Conservation (phyloP, 2,797 vertebrate species). For the Chelon auratus region DNA sequence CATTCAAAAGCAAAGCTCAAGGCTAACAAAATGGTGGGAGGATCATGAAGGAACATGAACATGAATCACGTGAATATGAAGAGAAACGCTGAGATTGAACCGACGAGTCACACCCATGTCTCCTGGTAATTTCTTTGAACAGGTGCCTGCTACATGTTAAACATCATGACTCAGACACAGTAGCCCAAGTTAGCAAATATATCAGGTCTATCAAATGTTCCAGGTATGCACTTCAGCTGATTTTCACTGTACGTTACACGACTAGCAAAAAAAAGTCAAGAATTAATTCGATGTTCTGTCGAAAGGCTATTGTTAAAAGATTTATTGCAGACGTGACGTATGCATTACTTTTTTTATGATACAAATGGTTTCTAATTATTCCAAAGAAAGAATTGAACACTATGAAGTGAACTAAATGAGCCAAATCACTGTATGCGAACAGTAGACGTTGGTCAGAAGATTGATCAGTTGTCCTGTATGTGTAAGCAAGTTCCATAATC, state of each 20-base stretch:
- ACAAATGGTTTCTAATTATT: too few species aligned
- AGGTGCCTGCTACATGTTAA: slow-evolving; percentile 25
- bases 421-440: too few species aligned
- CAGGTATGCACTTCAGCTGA: slow-evolving; percentile 2
- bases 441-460: too few species aligned
- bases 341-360: too few species aligned
- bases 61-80: slow-evolving; percentile 7
- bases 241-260: background rate
- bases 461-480: background rate
- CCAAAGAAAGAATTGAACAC: too few species aligned
- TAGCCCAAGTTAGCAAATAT: slow-evolving; percentile 20
- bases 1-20: slow-evolving; percentile 1
- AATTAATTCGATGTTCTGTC: too few species aligned
- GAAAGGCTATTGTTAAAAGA: too few species aligned
- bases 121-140: slow-evolving; percentile 21
- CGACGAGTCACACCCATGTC: slow-evolving; percentile 37
- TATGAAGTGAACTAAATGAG: too few species aligned
- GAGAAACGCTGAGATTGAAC: slow-evolving; percentile 17
- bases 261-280: too few species aligned
- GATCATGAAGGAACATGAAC: slow-evolving; percentile 7
- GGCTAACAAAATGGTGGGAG: background rate
- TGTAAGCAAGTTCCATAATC: background rate
- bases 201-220: slow-evolving; percentile 6
- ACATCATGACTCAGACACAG: slow-evolving; percentile 14
- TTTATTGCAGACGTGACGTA: too few species aligned